Evolutionary conservation across 64 coral and sea anemone species (phyloP).

Genomic region (Cladopsammia gracilis): DNA sequence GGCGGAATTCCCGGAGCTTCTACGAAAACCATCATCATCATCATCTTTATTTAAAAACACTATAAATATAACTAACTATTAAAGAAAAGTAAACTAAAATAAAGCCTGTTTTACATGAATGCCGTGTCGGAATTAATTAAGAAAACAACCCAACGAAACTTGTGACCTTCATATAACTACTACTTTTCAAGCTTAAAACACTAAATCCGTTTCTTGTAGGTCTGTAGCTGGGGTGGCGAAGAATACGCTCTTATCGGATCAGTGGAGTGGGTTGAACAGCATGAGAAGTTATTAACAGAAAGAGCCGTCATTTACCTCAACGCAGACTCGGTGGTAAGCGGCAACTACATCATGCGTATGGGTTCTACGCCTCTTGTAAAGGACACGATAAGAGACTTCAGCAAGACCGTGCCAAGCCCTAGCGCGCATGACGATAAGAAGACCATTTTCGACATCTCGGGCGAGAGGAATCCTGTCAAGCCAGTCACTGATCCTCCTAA

Average conservation of each 20-base stretch:
- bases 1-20: too few relatives aligned
- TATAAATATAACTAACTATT: too few relatives aligned
- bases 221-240: constrained; percentile 94
- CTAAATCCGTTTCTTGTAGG: neutral
- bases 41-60: too few relatives aligned
- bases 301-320: constrained; percentile 91
- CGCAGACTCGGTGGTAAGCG: constrained; percentile 73
- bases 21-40: too few relatives aligned
- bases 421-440: constrained; percentile 75
- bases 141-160: too few relatives aligned
- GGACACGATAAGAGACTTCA: constrained; percentile 48
- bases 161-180: too few relatives aligned
- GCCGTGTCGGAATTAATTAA: too few relatives aligned
- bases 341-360: constrained; percentile 48
- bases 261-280: constrained; percentile 90
- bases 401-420: constrained; percentile 69
- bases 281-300: constrained; percentile 69
- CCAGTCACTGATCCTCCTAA: constrained; percentile 6
- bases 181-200: too few relatives aligned
- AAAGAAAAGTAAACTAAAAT: too few relatives aligned
- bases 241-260: constrained; percentile 81
- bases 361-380: constrained; percentile 67
- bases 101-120: too few relatives aligned
- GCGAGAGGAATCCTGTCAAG: constrained; percentile 45
- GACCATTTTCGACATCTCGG: constrained; percentile 79